Conservation (phyloP, 2,113 vertebrate genomes). For the Gavialis gangeticus region DNA sequence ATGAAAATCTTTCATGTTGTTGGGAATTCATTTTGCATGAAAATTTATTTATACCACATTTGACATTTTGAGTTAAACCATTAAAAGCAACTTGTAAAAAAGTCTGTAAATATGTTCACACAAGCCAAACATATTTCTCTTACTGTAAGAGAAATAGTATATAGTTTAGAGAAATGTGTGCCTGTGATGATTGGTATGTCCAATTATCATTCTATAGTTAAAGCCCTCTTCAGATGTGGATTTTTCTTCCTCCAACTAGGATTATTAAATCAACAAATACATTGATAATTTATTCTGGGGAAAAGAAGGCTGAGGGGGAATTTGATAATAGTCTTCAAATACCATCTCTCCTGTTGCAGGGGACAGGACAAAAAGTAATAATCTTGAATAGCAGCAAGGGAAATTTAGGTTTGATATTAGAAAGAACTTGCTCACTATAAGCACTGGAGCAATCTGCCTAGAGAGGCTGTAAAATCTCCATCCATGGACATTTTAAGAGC, state of each 20-base stretch:
- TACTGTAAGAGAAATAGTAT: conserved; percentile 8
- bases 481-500: no score
- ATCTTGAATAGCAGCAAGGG: no score
- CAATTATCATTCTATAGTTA: neutral
- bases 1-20: neutral
- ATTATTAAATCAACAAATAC: neutral
- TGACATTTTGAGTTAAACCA: conserved; percentile 61
- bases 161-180: conserved; percentile 7
- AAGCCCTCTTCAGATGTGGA: neutral
- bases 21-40: conserved; percentile 49
- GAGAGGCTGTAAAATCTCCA: no score
- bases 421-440: no score
- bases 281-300: neutral
- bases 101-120: conserved; percentile 48
- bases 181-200: neutral
- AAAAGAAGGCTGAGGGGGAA: no score
- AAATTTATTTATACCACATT: conserved; percentile 66
- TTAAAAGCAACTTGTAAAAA: conserved; percentile 62
- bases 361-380: no score
- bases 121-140: conserved; percentile 19
- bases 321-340: no score
- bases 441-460: no score
- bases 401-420: no score
- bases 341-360: no score
- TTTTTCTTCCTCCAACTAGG: neutral